Conservation (phyloP, 1,140 invertebrate genomes). For the Homarus americanus region DNA sequence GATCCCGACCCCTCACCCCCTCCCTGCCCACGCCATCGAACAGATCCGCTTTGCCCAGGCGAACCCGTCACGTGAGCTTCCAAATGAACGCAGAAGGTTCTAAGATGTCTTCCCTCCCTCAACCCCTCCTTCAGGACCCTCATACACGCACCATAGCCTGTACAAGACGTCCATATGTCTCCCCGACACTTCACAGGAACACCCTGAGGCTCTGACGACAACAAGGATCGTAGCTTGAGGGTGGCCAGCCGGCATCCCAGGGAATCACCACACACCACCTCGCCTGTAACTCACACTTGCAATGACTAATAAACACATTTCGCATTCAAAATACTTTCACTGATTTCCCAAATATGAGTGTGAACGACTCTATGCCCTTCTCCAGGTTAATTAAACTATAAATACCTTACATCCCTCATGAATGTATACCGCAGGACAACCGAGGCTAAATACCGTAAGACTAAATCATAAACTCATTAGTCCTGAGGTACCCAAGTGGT, state of each 20-base stretch:
- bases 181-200: not conserved
- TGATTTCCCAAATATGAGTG: too few relatives aligned
- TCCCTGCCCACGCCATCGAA: slow-evolving; percentile 34
- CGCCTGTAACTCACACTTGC: not conserved
- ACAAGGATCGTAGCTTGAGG: not conserved
- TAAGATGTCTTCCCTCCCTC: not conserved
- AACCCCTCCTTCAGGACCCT: not conserved
- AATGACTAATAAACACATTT: not conserved
- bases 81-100: not conserved
- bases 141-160: too few relatives aligned
- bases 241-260: not conserved
- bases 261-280: not conserved
- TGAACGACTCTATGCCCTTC: too few relatives aligned
- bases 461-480: too few relatives aligned
- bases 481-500: too few relatives aligned
- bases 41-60: slow-evolving; percentile 39
- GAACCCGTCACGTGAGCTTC: not conserved
- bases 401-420: too few relatives aligned
- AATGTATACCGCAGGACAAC: too few relatives aligned
- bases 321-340: too few relatives aligned
- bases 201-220: not conserved
- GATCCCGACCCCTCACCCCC: slow-evolving; percentile 38
- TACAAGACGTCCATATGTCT: too few relatives aligned
- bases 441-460: too few relatives aligned
- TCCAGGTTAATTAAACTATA: too few relatives aligned